Conservation (phyloP, 2,797 vertebrate genomes). For the Fistularia tabacaria region DNA sequence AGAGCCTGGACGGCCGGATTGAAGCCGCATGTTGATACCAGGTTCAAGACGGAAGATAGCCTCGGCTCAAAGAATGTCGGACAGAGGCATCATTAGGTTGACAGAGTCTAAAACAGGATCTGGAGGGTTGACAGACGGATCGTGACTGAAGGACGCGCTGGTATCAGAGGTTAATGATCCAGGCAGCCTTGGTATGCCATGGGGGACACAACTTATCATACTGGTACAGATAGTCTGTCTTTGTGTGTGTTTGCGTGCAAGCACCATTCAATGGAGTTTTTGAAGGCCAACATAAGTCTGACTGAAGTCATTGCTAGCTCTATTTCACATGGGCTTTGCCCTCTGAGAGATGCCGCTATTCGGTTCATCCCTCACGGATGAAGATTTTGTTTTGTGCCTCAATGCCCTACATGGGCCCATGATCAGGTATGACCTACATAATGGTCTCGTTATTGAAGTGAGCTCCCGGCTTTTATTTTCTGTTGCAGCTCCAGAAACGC, state of each 20-base stretch:
- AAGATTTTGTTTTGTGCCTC: no score
- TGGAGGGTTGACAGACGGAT: conserved; percentile 53
- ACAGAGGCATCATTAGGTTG: conserved; percentile 62
- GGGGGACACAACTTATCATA: conserved; percentile 60
- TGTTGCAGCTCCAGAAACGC: no score
- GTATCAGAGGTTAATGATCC: conserved; percentile 68
- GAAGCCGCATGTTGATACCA: conserved; percentile 27
- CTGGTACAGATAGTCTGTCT: conserved; percentile 38
- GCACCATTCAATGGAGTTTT: neutral
- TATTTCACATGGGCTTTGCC: no score
- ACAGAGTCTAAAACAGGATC: conserved; percentile 56
- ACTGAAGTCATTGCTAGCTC: neutral
- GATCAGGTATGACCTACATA: no score
- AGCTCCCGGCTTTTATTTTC: no score
- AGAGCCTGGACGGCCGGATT: conserved; percentile 53
- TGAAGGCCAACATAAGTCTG: conserved; percentile 1
- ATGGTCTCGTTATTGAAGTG: no score
- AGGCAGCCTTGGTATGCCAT: conserved; percentile 54
- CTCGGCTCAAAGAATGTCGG: conserved; percentile 61
- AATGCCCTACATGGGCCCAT: no score
- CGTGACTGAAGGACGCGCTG: conserved; percentile 66
- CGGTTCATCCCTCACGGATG: no score
- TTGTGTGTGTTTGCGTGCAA: conserved; percentile 4
- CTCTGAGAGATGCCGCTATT: no score
- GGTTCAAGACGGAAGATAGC: conserved; percentile 47